Base-by-base conservation (phyloP, 2,888 invertebrate species). In the Athalia circularis region DNA sequence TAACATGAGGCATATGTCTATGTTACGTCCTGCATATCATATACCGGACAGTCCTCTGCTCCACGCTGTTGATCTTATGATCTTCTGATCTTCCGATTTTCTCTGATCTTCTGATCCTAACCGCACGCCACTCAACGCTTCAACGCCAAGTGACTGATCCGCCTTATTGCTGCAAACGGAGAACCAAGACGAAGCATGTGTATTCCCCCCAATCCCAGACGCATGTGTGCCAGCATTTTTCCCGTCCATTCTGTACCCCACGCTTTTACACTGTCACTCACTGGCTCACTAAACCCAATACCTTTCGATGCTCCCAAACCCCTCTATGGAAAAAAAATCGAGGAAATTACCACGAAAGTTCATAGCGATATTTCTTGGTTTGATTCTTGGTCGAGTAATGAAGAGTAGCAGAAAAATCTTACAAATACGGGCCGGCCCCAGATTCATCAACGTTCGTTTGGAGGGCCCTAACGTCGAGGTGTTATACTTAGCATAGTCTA, bases 61-160 rank as follows among this genome's bases (percentile, higher is more conserved):
- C 43, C 75, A 50, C 15, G 80, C 78, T 79, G 80, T 77, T 80
- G 81, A 80, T 81, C 80, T 80, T 80, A 52, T 68, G 77, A 79
- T 79, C 80, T 68, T 81, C 80, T 80, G 81, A 81, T 81, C 81
- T 80, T 79, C 80, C 81, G 72, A 74, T 74, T 29, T 29, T 61
- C 29, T 74, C 80, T 79, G 81, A 81, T 81, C 81, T 80, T 79
- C 80, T 80, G 80, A 81, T 80, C 81, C 79, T 47, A 80, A 80
- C 80, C 80, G 77, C 77, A 79, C 75, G 79, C 77, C 78, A 52
- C 48, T 59, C 61, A 72, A 79, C 78, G 79, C 79, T 79, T 79
- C 80, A 79, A 80, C 80, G 80, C 77, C 74, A 79, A 81, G 79
- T 80, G 81, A 80, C 81, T 81, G 81, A 80, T 80, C 80, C 75